Conservation (phyloP, 2,888 invertebrate genomes). For the Pelosia muscerda region DNA sequence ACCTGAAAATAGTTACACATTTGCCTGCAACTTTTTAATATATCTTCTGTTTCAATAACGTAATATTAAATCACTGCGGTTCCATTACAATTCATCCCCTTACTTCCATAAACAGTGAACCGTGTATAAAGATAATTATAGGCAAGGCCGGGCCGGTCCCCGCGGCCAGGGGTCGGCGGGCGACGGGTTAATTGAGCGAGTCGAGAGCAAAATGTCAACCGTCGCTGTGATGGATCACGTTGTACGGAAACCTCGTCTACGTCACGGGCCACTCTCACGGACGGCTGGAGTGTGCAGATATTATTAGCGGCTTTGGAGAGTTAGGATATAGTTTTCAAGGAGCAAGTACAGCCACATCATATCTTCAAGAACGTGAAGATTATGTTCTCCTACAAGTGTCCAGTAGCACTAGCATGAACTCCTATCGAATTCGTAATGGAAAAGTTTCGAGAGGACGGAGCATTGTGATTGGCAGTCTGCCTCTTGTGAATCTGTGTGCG, state of each 20-base stretch:
- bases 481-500: too few species aligned
- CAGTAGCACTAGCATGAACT: too few species aligned
- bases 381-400: too few species aligned
- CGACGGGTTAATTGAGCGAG: slow-evolving; percentile 57
- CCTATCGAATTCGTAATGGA: too few species aligned
- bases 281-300: not conserved
- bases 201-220: slow-evolving; percentile 55
- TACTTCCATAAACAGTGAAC: slow-evolving; percentile 13
- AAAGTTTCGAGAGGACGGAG: too few species aligned
- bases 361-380: too few species aligned
- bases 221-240: slow-evolving; percentile 48
- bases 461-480: too few species aligned
- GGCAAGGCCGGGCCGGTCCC: slow-evolving; percentile 34
- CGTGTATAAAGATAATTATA: slow-evolving; percentile 45
- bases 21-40: not conserved
- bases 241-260: slow-evolving; percentile 11
- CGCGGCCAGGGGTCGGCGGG: slow-evolving; percentile 35
- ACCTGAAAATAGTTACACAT: too few species aligned
- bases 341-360: too few species aligned
- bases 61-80: slow-evolving; percentile 8
- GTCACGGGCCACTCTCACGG: slow-evolving; percentile 11
- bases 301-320: not conserved
- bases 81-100: slow-evolving; percentile 15
- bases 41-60: not conserved
- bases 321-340: not conserved